Conservation (phyloP, 2,113 vertebrate species). For the Clarias macrocephalus region DNA sequence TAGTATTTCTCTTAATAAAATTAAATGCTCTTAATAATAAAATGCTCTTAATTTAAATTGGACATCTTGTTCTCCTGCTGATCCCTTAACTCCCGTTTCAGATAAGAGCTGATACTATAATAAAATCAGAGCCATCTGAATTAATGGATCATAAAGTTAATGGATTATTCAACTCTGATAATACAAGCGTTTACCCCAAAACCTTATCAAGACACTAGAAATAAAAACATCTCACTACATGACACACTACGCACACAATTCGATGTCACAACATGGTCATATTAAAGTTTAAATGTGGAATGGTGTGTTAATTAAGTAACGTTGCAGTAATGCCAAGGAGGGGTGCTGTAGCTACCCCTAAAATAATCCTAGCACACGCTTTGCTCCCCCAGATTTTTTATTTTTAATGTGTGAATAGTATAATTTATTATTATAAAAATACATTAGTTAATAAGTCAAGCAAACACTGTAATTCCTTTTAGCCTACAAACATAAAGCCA, state of each 20-base stretch:
- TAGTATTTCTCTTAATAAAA: neutral
- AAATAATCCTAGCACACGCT: too few species aligned
- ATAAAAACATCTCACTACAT: neutral
- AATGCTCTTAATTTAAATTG: neutral
- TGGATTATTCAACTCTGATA: slow-evolving; percentile 1
- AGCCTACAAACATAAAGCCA: too few species aligned
- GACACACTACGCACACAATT: neutral
- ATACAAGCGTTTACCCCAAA: neutral
- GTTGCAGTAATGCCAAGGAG: too few species aligned
- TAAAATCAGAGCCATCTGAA: neutral
- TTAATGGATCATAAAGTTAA: slow-evolving; percentile 2
- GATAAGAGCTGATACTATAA: slow-evolving; percentile 6
- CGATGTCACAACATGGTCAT: neutral
- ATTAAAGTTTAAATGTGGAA: neutral
- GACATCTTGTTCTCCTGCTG: neutral
- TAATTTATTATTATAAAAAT: too few species aligned
- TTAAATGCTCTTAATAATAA: too few species aligned
- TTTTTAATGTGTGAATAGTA: too few species aligned
- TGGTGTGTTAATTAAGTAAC: neutral
- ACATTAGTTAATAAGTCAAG: too few species aligned
- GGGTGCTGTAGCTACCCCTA: too few species aligned
- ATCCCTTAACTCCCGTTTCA: slow-evolving; percentile 3
- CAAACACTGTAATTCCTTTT: too few species aligned
- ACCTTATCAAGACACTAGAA: neutral
- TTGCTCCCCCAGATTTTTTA: too few species aligned